phyloP scores from a whole-genome alignment of 2,113 vertebrate genomes.

The Platichthys stellatus region DNA sequence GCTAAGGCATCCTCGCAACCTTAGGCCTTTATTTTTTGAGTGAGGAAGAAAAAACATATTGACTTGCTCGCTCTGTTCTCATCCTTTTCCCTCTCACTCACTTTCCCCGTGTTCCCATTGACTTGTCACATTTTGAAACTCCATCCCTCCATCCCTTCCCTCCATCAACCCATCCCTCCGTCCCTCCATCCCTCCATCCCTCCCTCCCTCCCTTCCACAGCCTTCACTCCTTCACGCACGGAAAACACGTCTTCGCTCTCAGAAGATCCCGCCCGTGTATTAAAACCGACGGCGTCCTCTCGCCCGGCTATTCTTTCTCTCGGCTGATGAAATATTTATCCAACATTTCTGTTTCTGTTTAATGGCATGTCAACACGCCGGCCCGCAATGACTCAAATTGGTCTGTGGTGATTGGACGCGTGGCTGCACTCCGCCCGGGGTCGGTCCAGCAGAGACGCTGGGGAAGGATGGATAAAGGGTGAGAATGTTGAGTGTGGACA shows the following conservation, averaged over 20 bases:
- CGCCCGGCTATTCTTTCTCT: slow-evolving; percentile 32
- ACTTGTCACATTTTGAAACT: slow-evolving; percentile 46
- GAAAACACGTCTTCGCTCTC: slow-evolving; percentile 31
- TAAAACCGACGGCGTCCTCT: slow-evolving; percentile 34
- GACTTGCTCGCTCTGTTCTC: slow-evolving; percentile 45
- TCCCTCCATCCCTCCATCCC: slow-evolving; percentile 14
- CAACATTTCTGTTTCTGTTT: slow-evolving; percentile 70
- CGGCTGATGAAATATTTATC: slow-evolving; percentile 72
- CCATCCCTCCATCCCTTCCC: slow-evolving; percentile 22
- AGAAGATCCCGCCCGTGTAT: slow-evolving; percentile 22
- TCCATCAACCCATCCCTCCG: too few species aligned
- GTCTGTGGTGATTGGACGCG: slow-evolving; percentile 1
- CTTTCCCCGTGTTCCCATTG: slow-evolving; percentile 39
- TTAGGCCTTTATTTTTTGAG: slow-evolving; percentile 16
- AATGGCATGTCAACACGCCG: slow-evolving; percentile 72
- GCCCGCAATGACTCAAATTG: slow-evolving; percentile 21
- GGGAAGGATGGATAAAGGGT: slow-evolving; percentile 51
- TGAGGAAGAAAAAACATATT: slow-evolving; percentile 48
- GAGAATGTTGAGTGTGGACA: slow-evolving; percentile 32
- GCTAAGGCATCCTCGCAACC: slow-evolving; percentile 22
- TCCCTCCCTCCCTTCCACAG: not conserved
- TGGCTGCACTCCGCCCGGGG: slow-evolving; percentile 21
- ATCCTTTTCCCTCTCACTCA: slow-evolving; percentile 22
- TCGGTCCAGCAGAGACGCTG: slow-evolving; percentile 19
- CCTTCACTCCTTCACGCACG: slow-evolving; percentile 26